Evolutionary conservation across 2,888 invertebrate genomes (phyloP), one percentile per base, ranked within the genome.

Genomic region (Synanthedon tipuliformis): DNA sequence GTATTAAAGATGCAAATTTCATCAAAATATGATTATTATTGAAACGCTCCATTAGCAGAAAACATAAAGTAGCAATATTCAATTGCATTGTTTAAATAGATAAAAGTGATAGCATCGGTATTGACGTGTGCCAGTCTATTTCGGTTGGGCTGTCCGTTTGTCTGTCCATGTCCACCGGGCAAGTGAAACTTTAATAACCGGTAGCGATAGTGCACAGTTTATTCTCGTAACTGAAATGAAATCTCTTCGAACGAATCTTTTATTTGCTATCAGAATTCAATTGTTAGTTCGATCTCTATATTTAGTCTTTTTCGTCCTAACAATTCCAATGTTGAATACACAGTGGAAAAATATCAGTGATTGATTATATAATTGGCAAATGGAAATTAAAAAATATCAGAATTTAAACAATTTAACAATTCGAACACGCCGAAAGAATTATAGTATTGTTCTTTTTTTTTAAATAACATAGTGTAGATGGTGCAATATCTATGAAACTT

Each of bases 161-260:
- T 55, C 56, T 54, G 62, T 56, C 65, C 65, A 61, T 55, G 51
- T 57, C 56, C 61, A 59, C n/a, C 16, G 15, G 10, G 50, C 10
- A 64, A 53, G 58, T 72, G 75, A 64, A 76, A 70, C 64, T 69
- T 74, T 78, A 74, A 75, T 78, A 70, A 63, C 60, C 57, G 61
- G 58, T 59, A 10, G 51, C 48, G 16, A 23, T 15, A 49, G 16
- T 15, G 23, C 49, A 16, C 45, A 57, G 61, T 59, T 60, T 65
- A 68, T 64, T 64, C 69, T 65, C 59, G 65, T 55, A n/a, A 51
- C 55, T 54, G 51, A 53, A 45, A 45, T 45, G 13, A 45, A 45
- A 45, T 15, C 8, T 45, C 13, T 45, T 7, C 15, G 45, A 11
- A 45, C 45, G 45, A 45, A 13, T 13, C 45, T 13, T 56, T 54